These are phyloP conservation scores for Physeter macrocephalus DNA, from an alignment of 2,113 vertebrate species.

Conservation along the genomic window DNA sequence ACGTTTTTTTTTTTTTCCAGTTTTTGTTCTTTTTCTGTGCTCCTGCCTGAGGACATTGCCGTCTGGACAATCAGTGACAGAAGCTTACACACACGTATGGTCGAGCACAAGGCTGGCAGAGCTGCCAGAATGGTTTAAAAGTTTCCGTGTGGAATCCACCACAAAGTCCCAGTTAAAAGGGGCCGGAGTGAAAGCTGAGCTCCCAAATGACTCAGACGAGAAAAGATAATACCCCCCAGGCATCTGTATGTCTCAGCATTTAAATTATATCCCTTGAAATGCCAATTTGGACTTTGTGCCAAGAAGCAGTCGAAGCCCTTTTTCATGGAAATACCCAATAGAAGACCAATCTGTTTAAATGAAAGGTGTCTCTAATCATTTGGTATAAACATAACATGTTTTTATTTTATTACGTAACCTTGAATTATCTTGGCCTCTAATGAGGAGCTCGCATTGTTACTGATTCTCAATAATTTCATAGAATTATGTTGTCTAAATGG, in stretches of 20 bases:
- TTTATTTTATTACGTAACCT: slow-evolving; percentile 83
- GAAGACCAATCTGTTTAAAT: slow-evolving; percentile 86
- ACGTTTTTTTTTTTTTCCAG: slow-evolving; percentile 65
- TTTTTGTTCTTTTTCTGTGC: slow-evolving; percentile 54
- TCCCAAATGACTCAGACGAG: slow-evolving; percentile 82
- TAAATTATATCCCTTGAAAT: slow-evolving; percentile 86
- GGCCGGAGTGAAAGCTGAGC: slow-evolving; percentile 78
- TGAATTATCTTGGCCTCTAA: slow-evolving; percentile 81
- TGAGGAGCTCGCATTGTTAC: slow-evolving; percentile 75
- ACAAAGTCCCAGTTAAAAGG: slow-evolving; percentile 85
- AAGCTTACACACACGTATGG: background rate
- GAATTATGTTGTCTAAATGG: slow-evolving; percentile 73
- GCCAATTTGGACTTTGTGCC: slow-evolving; percentile 84
- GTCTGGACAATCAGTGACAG: slow-evolving; percentile 62
- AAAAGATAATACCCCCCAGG: slow-evolving; percentile 84
- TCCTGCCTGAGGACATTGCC: slow-evolving; percentile 63
- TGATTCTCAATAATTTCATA: slow-evolving; percentile 75
- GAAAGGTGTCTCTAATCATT: slow-evolving; percentile 86
- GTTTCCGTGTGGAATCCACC: slow-evolving; percentile 77
- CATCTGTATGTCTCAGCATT: slow-evolving; percentile 86
- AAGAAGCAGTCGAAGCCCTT: slow-evolving; percentile 81
- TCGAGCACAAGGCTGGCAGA: slow-evolving; percentile 39
- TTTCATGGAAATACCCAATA: slow-evolving; percentile 82
- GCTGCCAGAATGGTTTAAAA: slow-evolving; percentile 76
- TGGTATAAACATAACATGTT: slow-evolving; percentile 80